These are phyloP conservation scores for Aphis craccivora DNA, from an alignment of 1,140 invertebrate species.

Conservation along the genomic window DNA sequence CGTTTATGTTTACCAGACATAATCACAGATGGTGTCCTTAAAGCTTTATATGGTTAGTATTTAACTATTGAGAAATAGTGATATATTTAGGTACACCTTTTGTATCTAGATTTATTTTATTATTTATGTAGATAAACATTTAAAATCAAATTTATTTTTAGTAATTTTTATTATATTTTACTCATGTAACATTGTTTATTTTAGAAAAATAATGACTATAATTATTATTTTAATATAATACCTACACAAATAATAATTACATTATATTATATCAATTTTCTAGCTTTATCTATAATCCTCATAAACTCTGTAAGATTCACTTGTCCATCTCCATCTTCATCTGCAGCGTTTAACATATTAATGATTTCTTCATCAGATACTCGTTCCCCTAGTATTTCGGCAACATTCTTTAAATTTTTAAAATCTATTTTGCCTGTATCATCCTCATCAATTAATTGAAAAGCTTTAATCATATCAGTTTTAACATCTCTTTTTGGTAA, in stretches of 20 bases:
- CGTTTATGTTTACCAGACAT: slow-evolving; percentile 65
- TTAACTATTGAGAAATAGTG: slow-evolving; percentile 2
- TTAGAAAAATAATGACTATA: background rate
- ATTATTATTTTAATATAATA: slow-evolving; percentile 30
- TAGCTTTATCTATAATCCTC: slow-evolving; percentile 19
- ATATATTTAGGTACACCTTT: background rate
- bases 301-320: slow-evolving; percentile 40
- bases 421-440: slow-evolving; percentile 48
- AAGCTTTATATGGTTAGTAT: slow-evolving; percentile 61
- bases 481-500: background rate
- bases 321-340: slow-evolving; percentile 47
- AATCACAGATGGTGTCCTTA: slow-evolving; percentile 66
- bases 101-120: background rate
- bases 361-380: slow-evolving; percentile 24
- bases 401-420: slow-evolving; percentile 26
- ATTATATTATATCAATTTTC: background rate
- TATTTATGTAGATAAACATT: slow-evolving; percentile 34
- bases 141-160: slow-evolving; percentile 46
- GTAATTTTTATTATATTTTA: slow-evolving; percentile 35
- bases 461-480: slow-evolving; percentile 36
- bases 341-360: slow-evolving; percentile 21
- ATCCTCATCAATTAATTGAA: slow-evolving; percentile 33
- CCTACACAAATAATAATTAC: background rate
- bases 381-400: background rate
- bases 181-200: background rate